phyloP scores from a whole-genome alignment of 2,113 vertebrate species.

The Trinectes maculatus region DNA sequence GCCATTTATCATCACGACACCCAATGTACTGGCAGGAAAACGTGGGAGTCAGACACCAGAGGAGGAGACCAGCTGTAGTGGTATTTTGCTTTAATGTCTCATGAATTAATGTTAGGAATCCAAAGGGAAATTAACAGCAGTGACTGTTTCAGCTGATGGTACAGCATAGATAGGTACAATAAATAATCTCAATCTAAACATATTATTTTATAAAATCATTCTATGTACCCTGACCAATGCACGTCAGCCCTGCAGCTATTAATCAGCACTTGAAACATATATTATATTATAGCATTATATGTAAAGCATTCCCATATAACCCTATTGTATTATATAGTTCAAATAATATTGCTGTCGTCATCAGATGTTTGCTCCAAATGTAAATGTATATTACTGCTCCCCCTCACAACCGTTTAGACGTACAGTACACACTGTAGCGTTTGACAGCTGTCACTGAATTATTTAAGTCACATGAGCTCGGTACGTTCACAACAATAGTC shows the following conservation, averaged over 20 bases:
- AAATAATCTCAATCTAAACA: neutral
- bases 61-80: neutral
- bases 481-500: rapidly evolving
- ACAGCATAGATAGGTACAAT: too few species aligned
- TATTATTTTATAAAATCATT: neutral
- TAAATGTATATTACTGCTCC: too few species aligned
- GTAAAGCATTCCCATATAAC: neutral
- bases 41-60: neutral
- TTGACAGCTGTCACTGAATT: neutral
- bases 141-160: neutral
- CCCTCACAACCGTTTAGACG: too few species aligned
- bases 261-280: neutral
- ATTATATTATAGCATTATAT: neutral
- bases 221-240: neutral
- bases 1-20: conserved; percentile 26
- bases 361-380: too few species aligned
- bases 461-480: neutral
- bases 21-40: neutral
- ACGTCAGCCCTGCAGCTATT: neutral
- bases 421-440: too few species aligned
- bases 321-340: too few species aligned
- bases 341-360: too few species aligned
- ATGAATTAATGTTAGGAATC: conserved; percentile 1
- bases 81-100: conserved; percentile 17
- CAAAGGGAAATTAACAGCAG: conserved; percentile 19